Evolutionary conservation across 2,797 vertebrate species (phyloP), one percentile per base, ranked within the genome.

Genomic region (Neosilurus hyrtlii): DNA sequence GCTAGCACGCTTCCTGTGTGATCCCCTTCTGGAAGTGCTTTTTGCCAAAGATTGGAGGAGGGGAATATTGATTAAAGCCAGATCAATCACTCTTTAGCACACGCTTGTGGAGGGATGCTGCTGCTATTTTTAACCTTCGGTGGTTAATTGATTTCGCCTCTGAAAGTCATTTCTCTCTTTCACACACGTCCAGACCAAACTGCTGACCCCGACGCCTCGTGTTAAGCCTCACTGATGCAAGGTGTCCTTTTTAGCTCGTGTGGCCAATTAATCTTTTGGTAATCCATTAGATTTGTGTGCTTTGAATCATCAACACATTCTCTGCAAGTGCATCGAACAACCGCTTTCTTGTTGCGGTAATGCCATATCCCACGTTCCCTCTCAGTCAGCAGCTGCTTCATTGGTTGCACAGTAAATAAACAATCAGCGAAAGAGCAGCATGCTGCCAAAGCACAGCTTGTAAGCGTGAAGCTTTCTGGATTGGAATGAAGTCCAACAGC

Each of bases 141-240:
- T 73, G 84, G 88, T 90, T 92, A 94, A 94, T 93, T 94, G 91
- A 93, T 94, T 94, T 91, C 91, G 93, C 91, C 90, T 88, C 90
- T 90, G 87, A 88, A 84, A 73, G 73, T 86, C 82, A 82, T 88
- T 87, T 88, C 87, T 88, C 89, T 89, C 84, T 86, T 89, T 88
- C 86, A 26, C 87, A 84, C 83, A 89, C 71, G 81, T 90, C 92
- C 89, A 88, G 87, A 87, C 82, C 68, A 85, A 82, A 35, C 30
- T 9, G 49, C 35, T 52, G 1, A 37, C 67, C 61, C 75, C 62
- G 80, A 81, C 80, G 70, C 62, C 76, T 72, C 51, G 18, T 70
- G 87, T 84, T 81, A 85, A 83, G 61, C 37, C 14, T 2, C 76
- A 78, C 59, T 79, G 63, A 83, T 70, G 82, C 67, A 83, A 65